Base-by-base conservation (phyloP, 2,888 invertebrate genomes). In the Eurytoma californica region DNA sequence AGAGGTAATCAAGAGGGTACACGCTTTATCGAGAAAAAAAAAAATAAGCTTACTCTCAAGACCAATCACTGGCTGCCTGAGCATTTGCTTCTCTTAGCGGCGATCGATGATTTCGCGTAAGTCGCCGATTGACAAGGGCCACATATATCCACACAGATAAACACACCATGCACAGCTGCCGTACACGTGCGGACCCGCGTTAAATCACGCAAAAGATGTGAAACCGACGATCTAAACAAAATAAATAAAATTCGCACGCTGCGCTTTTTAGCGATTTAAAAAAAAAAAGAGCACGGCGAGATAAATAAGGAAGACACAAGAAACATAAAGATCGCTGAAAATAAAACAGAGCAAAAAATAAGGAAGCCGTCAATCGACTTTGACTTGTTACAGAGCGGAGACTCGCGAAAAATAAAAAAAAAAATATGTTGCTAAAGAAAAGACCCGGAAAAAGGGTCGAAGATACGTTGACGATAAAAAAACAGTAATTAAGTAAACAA, bases 41-140 rank as follows among this genome's bases (percentile, higher is more conserved):
- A 74, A 72, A 39, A 1, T 39, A 39, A 66, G 49, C 55, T 68
- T 69, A 70, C 58, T 60, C 55, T 75, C 18, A 16, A 80, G 89
- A 89, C 89, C 89, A 90, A 90, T 88, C 88, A 88, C 87, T 89
- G 88, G 87, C 87, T 89, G 89, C 89, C 88, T 88, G 86, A 87
- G 86, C 85, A 85, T 86, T 86, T 87, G 86, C 87, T 88, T 88
- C 79, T 85, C 47, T 79, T 63, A 80, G 39, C 57, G 61, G 75
- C 79, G 73, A 74, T 53, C n/a, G 55, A 60, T 72, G 69, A 77
- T 79, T 65, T 67, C 69, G 18, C 47, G 30, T 72, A 72, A 53
- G 4, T 53, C 18, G 30, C 51, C 28, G 4, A 39, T n/a, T 39
- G 12, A 58, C 16, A 57, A 55, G 14, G 30, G n/a, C 16, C 51